Conservation (phyloP, 1,140 invertebrate species). For the Hylyphantes graminicola region DNA sequence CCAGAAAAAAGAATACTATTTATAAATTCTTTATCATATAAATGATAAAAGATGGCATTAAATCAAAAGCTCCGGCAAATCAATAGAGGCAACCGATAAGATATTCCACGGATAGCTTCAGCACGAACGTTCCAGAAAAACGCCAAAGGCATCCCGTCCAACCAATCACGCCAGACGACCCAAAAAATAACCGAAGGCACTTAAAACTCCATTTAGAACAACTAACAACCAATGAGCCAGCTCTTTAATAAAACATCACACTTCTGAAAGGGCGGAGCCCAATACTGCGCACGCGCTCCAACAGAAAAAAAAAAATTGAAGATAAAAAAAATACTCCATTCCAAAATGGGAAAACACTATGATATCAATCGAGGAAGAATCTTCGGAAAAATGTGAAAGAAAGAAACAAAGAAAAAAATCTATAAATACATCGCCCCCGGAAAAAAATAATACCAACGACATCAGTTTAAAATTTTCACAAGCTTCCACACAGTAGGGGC, state of each 20-base stretch:
- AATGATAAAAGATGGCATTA: too few species aligned
- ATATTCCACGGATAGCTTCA: too few species aligned
- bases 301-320: constrained; percentile 4
- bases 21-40: too few species aligned
- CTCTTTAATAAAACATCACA: constrained; percentile 58
- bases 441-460: not conserved
- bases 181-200: constrained; percentile 31
- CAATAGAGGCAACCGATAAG: too few species aligned
- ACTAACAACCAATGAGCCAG: constrained; percentile 12
- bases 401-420: constrained; percentile 12
- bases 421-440: not conserved
- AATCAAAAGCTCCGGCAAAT: too few species aligned
- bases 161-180: not conserved
- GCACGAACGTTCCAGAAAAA: too few species aligned
- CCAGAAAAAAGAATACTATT: too few species aligned
- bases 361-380: constrained; percentile 2
- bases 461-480: constrained; percentile 58
- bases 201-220: constrained; percentile 47
- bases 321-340: constrained; percentile 11
- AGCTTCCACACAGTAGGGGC: not conserved
- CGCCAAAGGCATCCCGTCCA: too few species aligned
- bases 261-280: constrained; percentile 14
- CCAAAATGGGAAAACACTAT: constrained; percentile 44
- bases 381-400: not conserved
- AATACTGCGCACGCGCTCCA: not conserved